phyloP scores from a whole-genome alignment of 2,888 invertebrate species.

The Tinea pellionella region DNA sequence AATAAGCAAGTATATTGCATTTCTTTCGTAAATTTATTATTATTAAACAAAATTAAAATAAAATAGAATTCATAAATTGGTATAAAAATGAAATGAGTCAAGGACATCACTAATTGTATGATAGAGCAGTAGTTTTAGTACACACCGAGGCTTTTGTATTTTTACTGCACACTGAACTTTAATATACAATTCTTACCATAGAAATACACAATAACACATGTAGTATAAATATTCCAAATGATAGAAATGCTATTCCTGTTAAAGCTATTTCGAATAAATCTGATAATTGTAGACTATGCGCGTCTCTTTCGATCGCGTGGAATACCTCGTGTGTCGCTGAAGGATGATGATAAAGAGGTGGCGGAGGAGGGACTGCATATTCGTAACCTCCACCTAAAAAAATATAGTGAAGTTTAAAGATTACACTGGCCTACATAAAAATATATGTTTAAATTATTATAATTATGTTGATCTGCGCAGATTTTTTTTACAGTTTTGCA shows the following conservation, averaged over 20 bases:
- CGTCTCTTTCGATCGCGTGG: conserved; percentile 47
- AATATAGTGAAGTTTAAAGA: neutral
- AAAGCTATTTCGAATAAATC: conserved; percentile 84
- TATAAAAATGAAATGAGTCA: no score
- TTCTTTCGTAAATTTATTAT: no score
- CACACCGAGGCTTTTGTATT: no score
- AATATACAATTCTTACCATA: conserved; percentile 50
- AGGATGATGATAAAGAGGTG: conserved; percentile 42
- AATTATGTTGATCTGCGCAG: no score
- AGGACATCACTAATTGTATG: no score
- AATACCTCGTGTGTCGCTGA: conserved; percentile 34
- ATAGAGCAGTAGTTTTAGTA: no score
- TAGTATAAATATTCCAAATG: conserved; percentile 83
- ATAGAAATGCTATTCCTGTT: conserved; percentile 83
- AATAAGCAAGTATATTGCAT: no score
- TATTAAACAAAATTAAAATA: neutral
- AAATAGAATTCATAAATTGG: neutral
- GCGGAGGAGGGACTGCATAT: conserved; percentile 58
- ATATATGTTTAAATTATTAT: no score
- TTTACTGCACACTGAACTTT: no score
- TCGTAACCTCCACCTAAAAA: conserved; percentile 48
- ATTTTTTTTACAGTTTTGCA: no score
- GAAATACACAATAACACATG: conserved; percentile 83
- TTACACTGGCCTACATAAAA: neutral
- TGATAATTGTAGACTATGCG: conserved; percentile 72